A percentile compares a stretch with the other conserved stretches of the same genome.
Conservation (phyloP, 2,888 invertebrate species). For the Andrena hattorfiana region DNA sequence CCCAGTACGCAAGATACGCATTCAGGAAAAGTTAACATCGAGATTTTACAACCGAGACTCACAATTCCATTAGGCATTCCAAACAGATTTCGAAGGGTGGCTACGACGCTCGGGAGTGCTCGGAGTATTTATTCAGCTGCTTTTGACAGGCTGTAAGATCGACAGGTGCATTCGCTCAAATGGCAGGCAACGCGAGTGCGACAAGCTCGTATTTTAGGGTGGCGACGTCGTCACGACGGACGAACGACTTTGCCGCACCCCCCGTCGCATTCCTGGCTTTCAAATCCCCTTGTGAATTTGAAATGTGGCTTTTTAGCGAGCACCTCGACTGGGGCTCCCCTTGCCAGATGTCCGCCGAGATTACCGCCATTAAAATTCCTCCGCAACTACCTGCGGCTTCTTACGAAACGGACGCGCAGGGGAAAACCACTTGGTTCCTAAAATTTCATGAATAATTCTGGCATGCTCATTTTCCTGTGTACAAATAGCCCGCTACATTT, state of each 20-base stretch:
- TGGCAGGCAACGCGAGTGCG: not conserved
- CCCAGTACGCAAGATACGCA: no score
- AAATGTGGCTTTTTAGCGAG: constrained; percentile 26
- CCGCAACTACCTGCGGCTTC: constrained; percentile 46
- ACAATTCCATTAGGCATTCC: no score
- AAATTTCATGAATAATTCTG: constrained; percentile 32
- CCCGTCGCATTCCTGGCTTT: constrained; percentile 14
- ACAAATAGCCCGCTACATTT: not conserved
- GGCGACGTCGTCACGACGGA: not conserved
- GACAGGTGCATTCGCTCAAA: not conserved
- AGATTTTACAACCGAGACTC: no score
- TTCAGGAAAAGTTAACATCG: no score
- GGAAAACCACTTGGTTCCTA: not conserved
- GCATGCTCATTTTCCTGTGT: not conserved
- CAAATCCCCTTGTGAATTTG: constrained; percentile 12
- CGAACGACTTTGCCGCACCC: constrained; percentile 1
- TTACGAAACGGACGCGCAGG: not conserved
- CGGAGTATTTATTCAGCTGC: not conserved
- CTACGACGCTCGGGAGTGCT: no score
- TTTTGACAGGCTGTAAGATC: not conserved
- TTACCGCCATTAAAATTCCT: constrained; percentile 50
- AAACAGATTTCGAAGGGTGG: no score
- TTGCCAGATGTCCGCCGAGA: constrained; percentile 11
- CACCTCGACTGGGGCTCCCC: constrained; percentile 9
- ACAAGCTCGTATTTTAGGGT: constrained; percentile 4